Conservation (phyloP, 2,113 vertebrate genomes). For the Cheirogaleus medius region DNA sequence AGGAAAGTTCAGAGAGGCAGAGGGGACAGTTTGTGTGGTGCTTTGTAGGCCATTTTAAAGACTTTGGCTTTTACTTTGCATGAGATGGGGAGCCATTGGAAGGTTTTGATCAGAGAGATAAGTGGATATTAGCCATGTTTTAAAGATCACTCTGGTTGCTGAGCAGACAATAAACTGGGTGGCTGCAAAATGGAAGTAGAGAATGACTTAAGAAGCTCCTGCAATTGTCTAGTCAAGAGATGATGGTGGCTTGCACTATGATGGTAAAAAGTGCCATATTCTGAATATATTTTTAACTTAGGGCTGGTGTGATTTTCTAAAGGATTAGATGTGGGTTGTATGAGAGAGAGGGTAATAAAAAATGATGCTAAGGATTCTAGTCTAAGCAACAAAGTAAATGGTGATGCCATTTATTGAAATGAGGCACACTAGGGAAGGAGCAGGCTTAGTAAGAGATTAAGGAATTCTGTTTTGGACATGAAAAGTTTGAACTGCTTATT, state of each 20-base stretch:
- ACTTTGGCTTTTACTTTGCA: not conserved
- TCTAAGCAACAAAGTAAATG: not conserved
- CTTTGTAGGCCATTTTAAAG: not conserved
- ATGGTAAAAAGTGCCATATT: not conserved
- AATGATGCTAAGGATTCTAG: not conserved
- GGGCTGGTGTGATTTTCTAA: not conserved
- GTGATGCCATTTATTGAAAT: not conserved
- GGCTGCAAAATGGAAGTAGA: not conserved
- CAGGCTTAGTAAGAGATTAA: not conserved
- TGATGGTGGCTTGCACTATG: not conserved
- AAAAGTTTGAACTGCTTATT: not conserved
- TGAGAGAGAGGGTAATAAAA: not conserved
- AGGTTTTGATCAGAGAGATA: not conserved
- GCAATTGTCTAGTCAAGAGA: not conserved
- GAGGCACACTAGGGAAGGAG: not conserved
- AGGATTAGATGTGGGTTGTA: not conserved
- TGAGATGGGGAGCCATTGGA: not conserved
- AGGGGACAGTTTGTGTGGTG: not conserved
- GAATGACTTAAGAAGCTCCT: not conserved
- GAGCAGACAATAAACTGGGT: not conserved
- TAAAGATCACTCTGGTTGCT: not conserved
- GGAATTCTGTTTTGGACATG: not conserved
- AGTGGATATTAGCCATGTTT: not conserved
- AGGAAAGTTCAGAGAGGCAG: not conserved
- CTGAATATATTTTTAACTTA: not conserved